Conservation (phyloP, 2,113 vertebrate species). For the Lophochroa leadbeateri region DNA sequence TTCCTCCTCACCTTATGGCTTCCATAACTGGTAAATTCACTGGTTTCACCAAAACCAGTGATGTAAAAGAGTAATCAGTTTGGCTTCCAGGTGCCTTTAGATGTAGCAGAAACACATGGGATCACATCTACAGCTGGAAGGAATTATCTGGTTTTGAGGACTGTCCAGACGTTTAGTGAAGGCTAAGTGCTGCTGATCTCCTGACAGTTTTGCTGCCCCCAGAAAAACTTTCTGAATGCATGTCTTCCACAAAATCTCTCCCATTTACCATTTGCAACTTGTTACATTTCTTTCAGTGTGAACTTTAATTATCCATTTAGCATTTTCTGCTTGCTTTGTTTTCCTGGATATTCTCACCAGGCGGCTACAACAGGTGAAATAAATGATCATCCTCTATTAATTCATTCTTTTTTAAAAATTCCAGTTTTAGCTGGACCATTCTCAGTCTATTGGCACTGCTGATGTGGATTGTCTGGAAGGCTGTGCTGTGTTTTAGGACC, state of each 20-base stretch:
- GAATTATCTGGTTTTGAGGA: background rate
- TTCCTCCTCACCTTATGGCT: background rate
- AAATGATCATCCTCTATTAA: background rate
- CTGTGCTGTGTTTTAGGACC: background rate
- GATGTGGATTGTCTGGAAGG: background rate
- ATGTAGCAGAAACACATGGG: background rate
- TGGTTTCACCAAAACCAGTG: background rate
- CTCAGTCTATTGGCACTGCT: background rate
- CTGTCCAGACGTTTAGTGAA: background rate
- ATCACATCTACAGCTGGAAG: background rate
- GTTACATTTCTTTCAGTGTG: background rate
- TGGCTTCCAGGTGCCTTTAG: background rate
- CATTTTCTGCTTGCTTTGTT: background rate
- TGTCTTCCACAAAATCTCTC: background rate
- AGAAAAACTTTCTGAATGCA: background rate
- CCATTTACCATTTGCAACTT: slow-evolving; percentile 5
- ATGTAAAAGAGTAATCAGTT: background rate
- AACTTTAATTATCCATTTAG: slow-evolving; percentile 34
- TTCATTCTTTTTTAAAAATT: background rate
- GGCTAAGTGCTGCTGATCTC: background rate
- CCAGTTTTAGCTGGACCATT: slow-evolving; percentile 8
- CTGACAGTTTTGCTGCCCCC: background rate
- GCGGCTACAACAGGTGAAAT: slow-evolving; percentile 35
- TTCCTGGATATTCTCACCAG: slow-evolving; percentile 4
- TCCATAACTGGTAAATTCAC: background rate